Base-by-base conservation (phyloP, 2,888 invertebrate genomes). In the Carterocephalus palaemon region DNA sequence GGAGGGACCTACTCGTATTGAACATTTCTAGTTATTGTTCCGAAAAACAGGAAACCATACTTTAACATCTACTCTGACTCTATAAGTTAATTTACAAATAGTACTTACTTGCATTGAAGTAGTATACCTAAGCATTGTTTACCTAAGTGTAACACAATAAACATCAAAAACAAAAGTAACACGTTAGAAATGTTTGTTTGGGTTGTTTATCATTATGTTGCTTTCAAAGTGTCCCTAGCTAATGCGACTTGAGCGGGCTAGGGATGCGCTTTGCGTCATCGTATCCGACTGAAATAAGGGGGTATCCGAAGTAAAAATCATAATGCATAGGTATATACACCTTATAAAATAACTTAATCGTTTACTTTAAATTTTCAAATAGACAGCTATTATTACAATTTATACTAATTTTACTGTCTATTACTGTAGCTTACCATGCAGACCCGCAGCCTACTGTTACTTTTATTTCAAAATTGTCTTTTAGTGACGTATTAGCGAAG, bases 101-200 rank as follows among this genome's bases (percentile, higher is more conserved):
- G 26, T 8, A 13, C 24, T 20, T 4, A 15, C 29, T 8, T 22
- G 15, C 32, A 16, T 40, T 32, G 40, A n/a, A n/a, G n/a, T n/a
- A n/a, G n/a, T n/a, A n/a, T n/a, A n/a, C 16, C 4, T 20, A 41
- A 26, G 20, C 19, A 42, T 42, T 42, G 42, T 42, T 42, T 19
- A 4, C n/a, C n/a, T n/a, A 13, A 19, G 15, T 28, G 17, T 33
- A 15, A 8, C 19, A 26, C 33, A 41, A 41, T 41, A 26, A n/a
- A 26, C 9, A 22, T 29, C 23, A 33, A 33, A 23, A 24, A 41
- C 41, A 41, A 41, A 19, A 34, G 20, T 42, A 33, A 23, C 9
- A 23, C 17, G 41, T 33, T 41, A 41, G 41, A 33, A 41, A 33
- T 33, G 24, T 41, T 41, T 40, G 40, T 40, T 40, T 41, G 23